Evolutionary conservation across 2,888 invertebrate genomes (phyloP).

Genomic region (Harpalus rufipes): DNA sequence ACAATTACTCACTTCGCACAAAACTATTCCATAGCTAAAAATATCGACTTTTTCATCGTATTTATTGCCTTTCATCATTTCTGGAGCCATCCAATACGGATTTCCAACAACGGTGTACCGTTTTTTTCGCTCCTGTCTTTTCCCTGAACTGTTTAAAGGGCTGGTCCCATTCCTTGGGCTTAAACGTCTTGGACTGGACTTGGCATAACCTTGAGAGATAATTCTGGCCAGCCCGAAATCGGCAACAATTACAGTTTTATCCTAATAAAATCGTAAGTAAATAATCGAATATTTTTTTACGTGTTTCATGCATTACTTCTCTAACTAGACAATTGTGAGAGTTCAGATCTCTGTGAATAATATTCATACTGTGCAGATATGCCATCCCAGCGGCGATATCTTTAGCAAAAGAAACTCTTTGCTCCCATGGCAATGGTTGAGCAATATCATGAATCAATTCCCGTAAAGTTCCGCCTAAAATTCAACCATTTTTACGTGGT

Average conservation of each 20-base stretch:
- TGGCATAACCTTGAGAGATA: slow-evolving; percentile 78
- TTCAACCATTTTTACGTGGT: not conserved
- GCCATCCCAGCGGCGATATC: slow-evolving; percentile 97
- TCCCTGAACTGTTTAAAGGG: slow-evolving; percentile 74
- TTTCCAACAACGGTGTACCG: slow-evolving; percentile 97
- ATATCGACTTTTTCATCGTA: slow-evolving; percentile 98
- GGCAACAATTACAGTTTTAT: slow-evolving; percentile 95
- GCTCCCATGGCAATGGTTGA: slow-evolving; percentile 87
- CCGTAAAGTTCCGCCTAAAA: slow-evolving; percentile 89
- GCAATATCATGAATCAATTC: slow-evolving; percentile 88
- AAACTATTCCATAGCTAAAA: slow-evolving; percentile 96
- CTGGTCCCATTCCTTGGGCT: slow-evolving; percentile 72
- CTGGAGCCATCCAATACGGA: slow-evolving; percentile 99
- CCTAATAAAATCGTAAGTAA: slow-evolving; percentile 77
- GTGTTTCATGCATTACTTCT: slow-evolving; percentile 79
- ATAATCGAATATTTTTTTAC: slow-evolving; percentile 6
- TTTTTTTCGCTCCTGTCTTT: slow-evolving; percentile 86
- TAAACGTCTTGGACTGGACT: slow-evolving; percentile 72
- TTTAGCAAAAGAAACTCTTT: slow-evolving; percentile 90
- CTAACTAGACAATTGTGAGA: slow-evolving; percentile 96
- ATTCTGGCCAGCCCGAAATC: slow-evolving; percentile 96
- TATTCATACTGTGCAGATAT: slow-evolving; percentile 95
- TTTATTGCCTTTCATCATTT: slow-evolving; percentile 98
- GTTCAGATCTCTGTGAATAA: slow-evolving; percentile 96
- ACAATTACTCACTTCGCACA: slow-evolving; percentile 88